Evolutionary conservation across 2,113 vertebrate species (phyloP), one percentile per base, ranked within the genome.

Genomic region (Morone saxatilis): DNA sequence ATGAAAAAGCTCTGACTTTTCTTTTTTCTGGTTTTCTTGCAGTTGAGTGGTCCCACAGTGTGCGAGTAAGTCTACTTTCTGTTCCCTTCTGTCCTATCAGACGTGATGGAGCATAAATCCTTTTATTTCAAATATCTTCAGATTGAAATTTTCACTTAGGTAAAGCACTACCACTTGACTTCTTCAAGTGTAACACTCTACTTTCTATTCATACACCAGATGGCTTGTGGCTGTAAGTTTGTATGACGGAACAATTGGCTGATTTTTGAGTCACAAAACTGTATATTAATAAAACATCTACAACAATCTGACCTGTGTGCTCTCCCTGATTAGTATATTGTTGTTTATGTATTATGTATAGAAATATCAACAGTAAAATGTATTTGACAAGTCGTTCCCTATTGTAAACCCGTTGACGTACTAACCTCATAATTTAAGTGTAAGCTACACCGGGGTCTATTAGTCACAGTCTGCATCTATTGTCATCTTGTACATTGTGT

Each of bases 41-140:
- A 65, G 71, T 2, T 51, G 71, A 80, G 72, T 13, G 36, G 57
- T 25, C 51, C 66, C 62, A 38, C 57, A 56, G 48, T 56, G 22
- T 60, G 80, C 1, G 8, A 40, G 53, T 40, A 53, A 65, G 20
- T 71, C 14, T 7, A 8, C 59, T 76, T 77, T 12, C 53, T 63
- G 19, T 53, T 38, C 36, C 7, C 43, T 48, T 68, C 62, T 8
- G 50, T 67, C 60, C 72, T 6, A 36, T 74, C 69, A 75, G 69
- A 76, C 7, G 53, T n/a, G 62, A 54, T 1, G 4, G 54, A 57
- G 76, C 80, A 76, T 54, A 70, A 81, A 70, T 50, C 0, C 4
- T 62, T 13, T 71, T 10, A 71, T 38, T 76, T 13, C 38, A 25
- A 47, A 40, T 13, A 59, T 38, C 63, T 17, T 0, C 13, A 71